phyloP scores from a whole-genome alignment of 2,113 vertebrate species.

The Aegypius monachus region DNA sequence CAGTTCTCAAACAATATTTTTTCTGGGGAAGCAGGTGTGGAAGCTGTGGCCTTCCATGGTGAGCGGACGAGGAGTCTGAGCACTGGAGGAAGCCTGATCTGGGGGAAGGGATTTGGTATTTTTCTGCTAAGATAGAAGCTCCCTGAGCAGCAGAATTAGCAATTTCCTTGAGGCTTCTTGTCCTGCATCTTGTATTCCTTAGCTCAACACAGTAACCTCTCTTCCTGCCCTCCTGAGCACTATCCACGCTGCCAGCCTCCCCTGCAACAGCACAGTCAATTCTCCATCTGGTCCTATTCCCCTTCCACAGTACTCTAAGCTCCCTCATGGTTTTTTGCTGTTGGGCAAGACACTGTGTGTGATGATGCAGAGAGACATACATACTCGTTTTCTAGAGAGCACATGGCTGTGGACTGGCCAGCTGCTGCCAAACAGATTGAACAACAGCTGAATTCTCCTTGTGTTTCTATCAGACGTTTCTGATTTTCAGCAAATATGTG shows the following conservation, averaged over 20 bases:
- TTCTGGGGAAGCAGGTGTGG: conserved; percentile 40
- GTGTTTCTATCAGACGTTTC: background rate
- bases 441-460: conserved; percentile 48
- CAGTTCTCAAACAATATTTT: conserved; percentile 6
- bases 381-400: background rate
- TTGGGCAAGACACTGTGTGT: background rate
- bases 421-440: conserved; percentile 48
- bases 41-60: background rate
- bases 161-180: background rate
- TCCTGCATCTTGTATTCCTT: background rate
- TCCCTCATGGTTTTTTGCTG: background rate
- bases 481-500: conserved; percentile 36
- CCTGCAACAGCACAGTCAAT: background rate
- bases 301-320: background rate
- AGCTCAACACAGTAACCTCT: background rate
- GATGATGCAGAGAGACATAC: background rate
- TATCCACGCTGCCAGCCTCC: background rate
- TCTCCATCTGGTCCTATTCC: background rate
- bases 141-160: background rate
- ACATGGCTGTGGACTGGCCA: background rate
- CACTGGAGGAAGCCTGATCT: background rate
- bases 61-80: background rate
- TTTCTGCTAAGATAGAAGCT: background rate
- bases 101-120: background rate
- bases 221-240: background rate